Evolutionary conservation across 37 sponge, comb jelly and placozoan genomes (phyloP).

Genomic region (Diacarnus erythraeanus): DNA sequence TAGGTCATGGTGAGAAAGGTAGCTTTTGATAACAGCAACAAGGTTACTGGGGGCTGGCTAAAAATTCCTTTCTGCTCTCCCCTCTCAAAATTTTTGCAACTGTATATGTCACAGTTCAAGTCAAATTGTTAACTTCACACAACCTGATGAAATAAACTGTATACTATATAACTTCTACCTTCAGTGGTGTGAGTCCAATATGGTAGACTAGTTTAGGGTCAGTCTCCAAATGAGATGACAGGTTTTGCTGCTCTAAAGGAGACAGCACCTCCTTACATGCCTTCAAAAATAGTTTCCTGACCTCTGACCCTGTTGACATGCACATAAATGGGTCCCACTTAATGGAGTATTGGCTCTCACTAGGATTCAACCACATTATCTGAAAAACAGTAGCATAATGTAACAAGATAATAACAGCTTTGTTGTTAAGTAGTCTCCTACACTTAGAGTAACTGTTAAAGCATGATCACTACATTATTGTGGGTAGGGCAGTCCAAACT

Average conservation of each 20-base stretch:
- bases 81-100: no score
- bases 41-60: no score
- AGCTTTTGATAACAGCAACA: no score
- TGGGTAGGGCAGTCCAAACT: no score
- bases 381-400: conserved; percentile 3
- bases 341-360: conserved; percentile 67
- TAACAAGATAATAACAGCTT: no score
- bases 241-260: conserved; percentile 57
- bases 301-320: background rate
- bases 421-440: background rate
- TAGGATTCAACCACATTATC: conserved; percentile 91
- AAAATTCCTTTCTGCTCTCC: no score
- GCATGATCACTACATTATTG: no score
- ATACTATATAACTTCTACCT: conserved; percentile 51
- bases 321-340: conserved; percentile 94
- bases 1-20: no score
- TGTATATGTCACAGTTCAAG: no score
- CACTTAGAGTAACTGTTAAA: background rate
- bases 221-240: conserved; percentile 51
- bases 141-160: no score
- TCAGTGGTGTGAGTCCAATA: conserved; percentile 87
- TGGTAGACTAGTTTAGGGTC: conserved; percentile 89
- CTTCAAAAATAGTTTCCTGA: conserved; percentile 67
- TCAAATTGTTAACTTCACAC: no score
- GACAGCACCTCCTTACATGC: conserved; percentile 74